Evolutionary conservation across 1,140 invertebrate genomes (phyloP).

Genomic region (Archivesica marissinica): DNA sequence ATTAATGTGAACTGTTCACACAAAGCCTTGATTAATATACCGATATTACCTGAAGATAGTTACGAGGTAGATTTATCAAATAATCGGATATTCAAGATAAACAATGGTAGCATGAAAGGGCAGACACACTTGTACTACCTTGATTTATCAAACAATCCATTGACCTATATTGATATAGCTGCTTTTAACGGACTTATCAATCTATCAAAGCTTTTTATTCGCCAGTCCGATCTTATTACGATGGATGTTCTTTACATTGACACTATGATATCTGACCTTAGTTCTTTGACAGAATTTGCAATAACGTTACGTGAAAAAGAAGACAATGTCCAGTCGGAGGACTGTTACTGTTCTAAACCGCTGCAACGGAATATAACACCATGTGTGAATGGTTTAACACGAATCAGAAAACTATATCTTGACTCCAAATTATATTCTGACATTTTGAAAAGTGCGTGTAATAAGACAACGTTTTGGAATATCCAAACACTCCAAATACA

Average conservation of each 20-base stretch:
- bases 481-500: neutral
- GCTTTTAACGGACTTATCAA: neutral
- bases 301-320: neutral
- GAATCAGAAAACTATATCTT: neutral
- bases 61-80: neutral
- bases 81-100: neutral
- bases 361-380: neutral
- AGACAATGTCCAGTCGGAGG: neutral
- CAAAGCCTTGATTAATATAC: neutral
- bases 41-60: neutral
- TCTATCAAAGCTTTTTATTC: neutral
- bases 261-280: neutral
- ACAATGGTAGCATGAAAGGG: neutral
- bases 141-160: neutral
- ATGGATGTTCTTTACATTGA: neutral
- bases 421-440: neutral
- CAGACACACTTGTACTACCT: neutral
- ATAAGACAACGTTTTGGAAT: neutral
- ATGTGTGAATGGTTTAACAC: neutral
- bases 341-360: neutral
- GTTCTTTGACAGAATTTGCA: neutral
- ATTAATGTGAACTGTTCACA: neutral
- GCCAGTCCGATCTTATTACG: neutral
- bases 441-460: neutral
- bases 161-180: neutral